A percentile compares a stretch with the other conserved stretches of the same genome.
Evolutionary conservation across 2,113 vertebrate genomes (phyloP).

Genomic region (mouse (Mus musculus)): DNA sequence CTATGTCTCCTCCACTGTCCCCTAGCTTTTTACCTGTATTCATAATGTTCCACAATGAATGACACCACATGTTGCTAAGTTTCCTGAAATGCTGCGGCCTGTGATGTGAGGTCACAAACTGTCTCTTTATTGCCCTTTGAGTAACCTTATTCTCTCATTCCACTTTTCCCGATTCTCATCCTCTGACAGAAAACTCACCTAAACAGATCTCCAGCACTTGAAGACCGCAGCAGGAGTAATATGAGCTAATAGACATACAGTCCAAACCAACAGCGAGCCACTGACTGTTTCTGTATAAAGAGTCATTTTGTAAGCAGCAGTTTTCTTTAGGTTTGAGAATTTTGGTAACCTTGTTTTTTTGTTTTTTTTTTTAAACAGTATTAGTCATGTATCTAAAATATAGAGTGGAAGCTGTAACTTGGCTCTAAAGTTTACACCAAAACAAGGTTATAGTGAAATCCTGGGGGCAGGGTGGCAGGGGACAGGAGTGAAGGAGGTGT

Average conservation of each 20-base stretch:
- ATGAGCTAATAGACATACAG: neutral
- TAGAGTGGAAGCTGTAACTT: neutral
- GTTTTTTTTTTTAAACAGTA: neutral
- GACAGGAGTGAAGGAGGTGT: no score
- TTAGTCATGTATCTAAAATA: neutral
- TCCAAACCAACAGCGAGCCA: neutral
- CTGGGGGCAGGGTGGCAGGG: no score
- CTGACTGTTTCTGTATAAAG: neutral
- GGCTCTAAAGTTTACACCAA: neutral
- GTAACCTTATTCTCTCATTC: neutral
- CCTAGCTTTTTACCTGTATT: neutral
- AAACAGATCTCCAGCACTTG: neutral
- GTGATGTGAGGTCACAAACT: neutral
- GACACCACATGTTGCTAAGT: neutral
- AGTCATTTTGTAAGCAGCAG: neutral
- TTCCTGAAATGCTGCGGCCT: neutral
- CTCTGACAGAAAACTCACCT: neutral
- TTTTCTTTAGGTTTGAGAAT: slow-evolving; percentile 18
- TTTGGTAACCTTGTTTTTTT: slow-evolving; percentile 9
- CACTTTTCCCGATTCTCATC: neutral
- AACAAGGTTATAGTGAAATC: neutral
- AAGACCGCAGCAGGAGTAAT: neutral
- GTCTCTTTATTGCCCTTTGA: neutral
- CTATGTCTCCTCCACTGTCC: neutral
- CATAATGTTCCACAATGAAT: neutral